Percentiles rank a stretch among this genome's conserved stretches.
phyloP scores from a whole-genome alignment of 2,888 invertebrate species.

The Ormyrus pomaceus region DNA sequence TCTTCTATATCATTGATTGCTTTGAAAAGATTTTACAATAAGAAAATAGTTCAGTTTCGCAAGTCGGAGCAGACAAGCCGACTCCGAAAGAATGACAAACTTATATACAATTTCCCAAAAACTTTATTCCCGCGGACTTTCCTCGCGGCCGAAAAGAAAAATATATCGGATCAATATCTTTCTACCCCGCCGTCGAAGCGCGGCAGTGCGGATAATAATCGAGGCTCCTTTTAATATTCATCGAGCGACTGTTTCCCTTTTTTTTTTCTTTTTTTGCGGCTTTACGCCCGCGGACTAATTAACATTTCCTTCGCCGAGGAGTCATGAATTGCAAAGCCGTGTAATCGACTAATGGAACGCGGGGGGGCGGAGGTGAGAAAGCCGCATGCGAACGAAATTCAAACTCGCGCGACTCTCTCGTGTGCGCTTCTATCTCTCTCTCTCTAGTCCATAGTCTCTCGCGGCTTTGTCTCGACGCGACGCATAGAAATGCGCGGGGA shows the following conservation, averaged over 20 bases:
- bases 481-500: neutral
- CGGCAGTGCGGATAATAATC: no score
- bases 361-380: slow-evolving; percentile 22
- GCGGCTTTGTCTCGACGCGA: neutral
- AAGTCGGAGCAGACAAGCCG: no score
- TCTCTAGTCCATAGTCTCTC: neutral
- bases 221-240: neutral
- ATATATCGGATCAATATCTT: no score
- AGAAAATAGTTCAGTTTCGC: no score
- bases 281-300: slow-evolving; percentile 40
- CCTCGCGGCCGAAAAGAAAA: no score
- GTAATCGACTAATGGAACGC: slow-evolving; percentile 58
- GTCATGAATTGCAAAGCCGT: slow-evolving; percentile 58
- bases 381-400: slow-evolving; percentile 14
- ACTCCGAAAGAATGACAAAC: no score
- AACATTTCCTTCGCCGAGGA: slow-evolving; percentile 46
- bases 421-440: neutral
- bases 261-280: neutral
- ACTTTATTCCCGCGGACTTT: no score
- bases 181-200: no score
- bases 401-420: neutral
- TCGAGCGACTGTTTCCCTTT: neutral
- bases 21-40: no score
- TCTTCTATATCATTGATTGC: no score
- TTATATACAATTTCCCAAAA: no score